Percentiles rank a stretch among this genome's conserved stretches.
Conservation (phyloP, 2,797 vertebrate species). For the Aulostomus chinensis region DNA sequence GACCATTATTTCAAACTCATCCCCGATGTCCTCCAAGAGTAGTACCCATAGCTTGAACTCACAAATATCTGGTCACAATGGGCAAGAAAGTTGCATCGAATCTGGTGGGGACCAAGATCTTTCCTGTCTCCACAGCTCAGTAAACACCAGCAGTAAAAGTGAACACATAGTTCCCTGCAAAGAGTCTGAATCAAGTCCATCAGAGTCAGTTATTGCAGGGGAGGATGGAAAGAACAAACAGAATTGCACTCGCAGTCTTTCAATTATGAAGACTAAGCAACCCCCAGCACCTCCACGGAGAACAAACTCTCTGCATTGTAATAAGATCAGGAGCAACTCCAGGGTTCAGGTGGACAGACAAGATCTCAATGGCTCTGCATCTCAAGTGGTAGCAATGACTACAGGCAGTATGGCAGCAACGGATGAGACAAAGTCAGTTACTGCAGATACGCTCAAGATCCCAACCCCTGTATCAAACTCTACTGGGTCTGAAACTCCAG, state of each 20-base stretch:
- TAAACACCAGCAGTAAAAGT: conserved; percentile 50
- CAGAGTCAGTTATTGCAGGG: conserved; percentile 21
- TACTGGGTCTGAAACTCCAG: conserved; percentile 38
- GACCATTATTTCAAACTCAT: conserved; percentile 88
- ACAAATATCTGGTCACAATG: conserved; percentile 25
- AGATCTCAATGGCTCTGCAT: conserved; percentile 35
- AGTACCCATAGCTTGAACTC: conserved; percentile 62
- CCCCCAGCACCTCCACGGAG: conserved; percentile 86
- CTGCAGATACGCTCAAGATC: conserved; percentile 38
- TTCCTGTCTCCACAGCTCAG: conserved; percentile 67
- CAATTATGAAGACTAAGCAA: conserved; percentile 89
- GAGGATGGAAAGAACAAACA: conserved; percentile 82
- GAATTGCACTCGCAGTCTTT: conserved; percentile 84
- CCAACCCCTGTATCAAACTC: conserved; percentile 32
- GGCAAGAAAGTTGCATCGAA: conserved; percentile 27
- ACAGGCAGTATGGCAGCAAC: conserved; percentile 49
- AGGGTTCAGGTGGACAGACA: conserved; percentile 41
- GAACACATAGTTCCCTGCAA: conserved; percentile 25
- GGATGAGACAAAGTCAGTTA: conserved; percentile 56
- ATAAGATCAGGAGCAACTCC: conserved; percentile 59
- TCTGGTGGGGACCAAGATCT: conserved; percentile 56
- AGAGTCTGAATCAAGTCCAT: too few relatives aligned
- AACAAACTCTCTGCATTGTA: conserved; percentile 86
- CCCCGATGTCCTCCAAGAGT: conserved; percentile 86
- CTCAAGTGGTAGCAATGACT: conserved; percentile 16